A percentile compares a stretch with the other conserved stretches of the same genome.
phyloP scores from a whole-genome alignment of 2,888 invertebrate species.

The Lasius platythorax region DNA sequence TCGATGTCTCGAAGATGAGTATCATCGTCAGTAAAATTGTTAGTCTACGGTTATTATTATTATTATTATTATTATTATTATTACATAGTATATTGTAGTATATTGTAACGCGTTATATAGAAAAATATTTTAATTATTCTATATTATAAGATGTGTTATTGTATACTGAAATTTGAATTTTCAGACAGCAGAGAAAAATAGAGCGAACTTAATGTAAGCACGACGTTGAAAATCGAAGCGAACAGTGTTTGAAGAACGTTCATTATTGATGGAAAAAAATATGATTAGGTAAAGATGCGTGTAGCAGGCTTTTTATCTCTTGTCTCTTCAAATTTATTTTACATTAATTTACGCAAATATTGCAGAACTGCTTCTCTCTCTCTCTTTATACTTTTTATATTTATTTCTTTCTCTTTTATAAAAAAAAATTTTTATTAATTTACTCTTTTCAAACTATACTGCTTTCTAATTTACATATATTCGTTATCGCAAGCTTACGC shows the following conservation, averaged over 20 bases:
- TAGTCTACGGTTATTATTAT: constrained; percentile 31
- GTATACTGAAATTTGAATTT: constrained; percentile 19
- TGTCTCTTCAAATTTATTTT: neutral
- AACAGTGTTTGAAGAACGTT: neutral
- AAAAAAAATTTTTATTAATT: neutral
- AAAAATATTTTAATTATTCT: constrained; percentile 16
- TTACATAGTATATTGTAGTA: constrained; percentile 46
- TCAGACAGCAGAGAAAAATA: neutral
- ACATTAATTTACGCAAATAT: neutral
- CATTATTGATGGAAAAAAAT: neutral
- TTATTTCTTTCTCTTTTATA: neutral
- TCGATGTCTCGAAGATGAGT: constrained; percentile 4
- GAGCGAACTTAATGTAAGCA: neutral
- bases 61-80: constrained; percentile 34
- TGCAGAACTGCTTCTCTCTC: neutral
- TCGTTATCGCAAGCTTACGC: neutral
- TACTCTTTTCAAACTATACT: neutral
- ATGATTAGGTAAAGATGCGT: neutral
- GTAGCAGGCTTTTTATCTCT: neutral
- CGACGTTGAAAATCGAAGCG: constrained; percentile 11
- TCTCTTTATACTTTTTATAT: constrained; percentile 20
- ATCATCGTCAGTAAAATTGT: constrained; percentile 28
- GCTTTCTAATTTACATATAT: neutral
- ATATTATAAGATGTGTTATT: constrained; percentile 39
- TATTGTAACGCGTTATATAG: constrained; percentile 43